These are phyloP conservation scores for Conus betulinus DNA, from an alignment of 1,140 invertebrate genomes.

Conservation along the genomic window DNA sequence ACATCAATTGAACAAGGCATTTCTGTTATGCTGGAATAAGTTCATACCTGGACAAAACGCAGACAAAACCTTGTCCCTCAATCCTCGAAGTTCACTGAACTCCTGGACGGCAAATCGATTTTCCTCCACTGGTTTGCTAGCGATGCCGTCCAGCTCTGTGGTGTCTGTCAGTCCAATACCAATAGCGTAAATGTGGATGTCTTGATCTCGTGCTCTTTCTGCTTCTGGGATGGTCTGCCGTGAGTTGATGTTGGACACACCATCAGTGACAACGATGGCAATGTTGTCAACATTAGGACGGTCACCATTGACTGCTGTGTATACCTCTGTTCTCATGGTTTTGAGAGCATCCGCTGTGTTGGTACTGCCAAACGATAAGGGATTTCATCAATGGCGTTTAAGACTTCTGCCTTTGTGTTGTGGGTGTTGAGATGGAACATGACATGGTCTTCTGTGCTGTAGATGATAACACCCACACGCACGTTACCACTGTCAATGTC, in stretches of 20 bases:
- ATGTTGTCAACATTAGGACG: conserved; percentile 59
- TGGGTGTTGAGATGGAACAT: conserved; percentile 61
- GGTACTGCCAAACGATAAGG: conserved; percentile 64
- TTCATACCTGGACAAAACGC: conserved; percentile 33
- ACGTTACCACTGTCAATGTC: conserved; percentile 63
- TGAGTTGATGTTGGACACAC: conserved; percentile 67
- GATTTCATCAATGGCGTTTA: conserved; percentile 58
- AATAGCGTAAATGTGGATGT: conserved; percentile 65
- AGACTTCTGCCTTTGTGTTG: conserved; percentile 46
- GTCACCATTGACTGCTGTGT: conserved; percentile 61
- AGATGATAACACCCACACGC: conserved; percentile 62
- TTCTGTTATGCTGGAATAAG: neutral
- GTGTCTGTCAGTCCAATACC: conserved; percentile 59
- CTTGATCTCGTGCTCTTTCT: conserved; percentile 42
- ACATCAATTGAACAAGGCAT: neutral
- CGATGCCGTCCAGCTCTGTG: conserved; percentile 58
- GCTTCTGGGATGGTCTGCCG: conserved; percentile 64
- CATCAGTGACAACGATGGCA: conserved; percentile 64
- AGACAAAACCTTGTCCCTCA: conserved; percentile 58
- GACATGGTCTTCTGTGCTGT: conserved; percentile 57
- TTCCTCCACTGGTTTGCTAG: conserved; percentile 48
- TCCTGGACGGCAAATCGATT: conserved; percentile 54
- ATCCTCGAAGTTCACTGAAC: conserved; percentile 57
- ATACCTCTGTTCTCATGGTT: conserved; percentile 62
- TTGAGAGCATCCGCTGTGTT: conserved; percentile 64